Evolutionary conservation across 2,888 invertebrate species (phyloP), one percentile per base, ranked within the genome.

Genomic region (Didymodactylos carnosus): DNA sequence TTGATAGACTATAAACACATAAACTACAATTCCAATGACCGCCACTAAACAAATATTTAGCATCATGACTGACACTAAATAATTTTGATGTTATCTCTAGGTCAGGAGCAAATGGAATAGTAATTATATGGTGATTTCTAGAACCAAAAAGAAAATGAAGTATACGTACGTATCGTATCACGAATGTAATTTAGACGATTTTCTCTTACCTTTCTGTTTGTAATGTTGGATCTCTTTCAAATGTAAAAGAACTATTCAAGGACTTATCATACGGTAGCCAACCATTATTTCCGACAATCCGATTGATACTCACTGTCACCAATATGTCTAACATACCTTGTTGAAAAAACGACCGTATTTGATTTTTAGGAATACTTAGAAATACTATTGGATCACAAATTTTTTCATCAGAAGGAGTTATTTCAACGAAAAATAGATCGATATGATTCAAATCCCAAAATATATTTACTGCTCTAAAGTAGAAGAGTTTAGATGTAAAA

Each of bases 261-360:
- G 82, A 80, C 78, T 86, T 86, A 77, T 87, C 87, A 78, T 84
- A 86, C 0, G 87, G 86, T 76, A 87, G 83, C 88, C 88, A 88
- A 0, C 75, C 73, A 69, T 71, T 71, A 10, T 74, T 70, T 29
- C 73, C 73, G n/a, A 75, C 25, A 23, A 71, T 40, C 14, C 74
- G 69, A 6, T 70, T 35, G 16, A 39, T 11, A 72, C 51, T 35
- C 35, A 74, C 76, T 43, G 76, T 78, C 73, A 82, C 81, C 81
- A 83, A 79, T 25, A 85, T 83, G 81, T 87, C 87, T 3, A 86
- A 79, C 79, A 80, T 79, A 16, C 81, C 81, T 74, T 82, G 81
- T 73, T 82, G 82, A 41, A 83, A 80, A 72, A 83, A 81, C 16
- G 82, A 82, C 14, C 81, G 77, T 3, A 79, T 76, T 76, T 83